Base-by-base conservation (phyloP, 2,888 invertebrate genomes). In the Eristalis pertinax region DNA sequence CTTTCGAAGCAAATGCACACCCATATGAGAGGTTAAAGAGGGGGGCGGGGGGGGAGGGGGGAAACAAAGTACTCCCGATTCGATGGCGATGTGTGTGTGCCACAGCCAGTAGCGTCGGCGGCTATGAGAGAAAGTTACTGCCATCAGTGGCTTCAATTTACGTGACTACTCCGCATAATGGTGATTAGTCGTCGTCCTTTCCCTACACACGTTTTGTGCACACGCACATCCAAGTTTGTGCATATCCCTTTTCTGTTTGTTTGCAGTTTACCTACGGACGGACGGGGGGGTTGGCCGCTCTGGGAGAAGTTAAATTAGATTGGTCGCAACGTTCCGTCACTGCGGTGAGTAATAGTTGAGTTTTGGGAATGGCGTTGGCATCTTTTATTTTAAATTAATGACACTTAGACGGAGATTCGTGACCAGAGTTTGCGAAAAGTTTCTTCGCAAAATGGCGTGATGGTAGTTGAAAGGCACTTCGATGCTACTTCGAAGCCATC, bases 301-400 rank as follows among this genome's bases (percentile, higher is more conserved):
- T 26, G 26, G 13, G 70, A 64, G 74, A 86, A 86, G 78, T 86
- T 86, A 83, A 86, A 86, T 86, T 86, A 86, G 75, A 86, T 86
- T 83, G 78, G 78, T 83, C 74, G 63, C 78, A 83, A 63, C 70
- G 74, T 70, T 79, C 75, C 65, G 58, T 77, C 74, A 78, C 41
- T 78, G 83, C 58, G 83, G 83, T 72, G 56, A 64, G 78, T 65
- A 68, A 70, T 79, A 73, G 62, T 58, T 35, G 64, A 72, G 41
- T 70, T 69, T 41, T 65, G 67, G 38, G 68, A 58, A 41, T 69
- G 50, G 50, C 56, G 78, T 75, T 83, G 74, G 86, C 70, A 74
- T 78, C 85, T 75, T 85, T 83, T 83, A 83, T 63, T 86, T 78
- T 78, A 86, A 83, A 86, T 86, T 83, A 79, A 86, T 83, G 86